Evolutionary conservation across 2,888 invertebrate genomes (phyloP).

Genomic region (Muschampia plurimacula): DNA sequence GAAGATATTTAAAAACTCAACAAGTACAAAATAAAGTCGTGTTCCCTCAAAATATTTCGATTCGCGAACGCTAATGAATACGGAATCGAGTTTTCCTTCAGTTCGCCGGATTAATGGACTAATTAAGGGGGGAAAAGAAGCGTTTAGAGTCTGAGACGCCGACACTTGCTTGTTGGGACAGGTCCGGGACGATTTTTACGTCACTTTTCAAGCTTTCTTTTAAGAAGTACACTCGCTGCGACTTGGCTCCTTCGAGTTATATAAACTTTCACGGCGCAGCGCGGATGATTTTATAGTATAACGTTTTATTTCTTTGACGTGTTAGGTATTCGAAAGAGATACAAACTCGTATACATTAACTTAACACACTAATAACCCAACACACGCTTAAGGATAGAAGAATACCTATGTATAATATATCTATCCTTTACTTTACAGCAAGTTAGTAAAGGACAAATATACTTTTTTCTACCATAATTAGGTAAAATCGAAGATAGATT

Average conservation of each 20-base stretch:
- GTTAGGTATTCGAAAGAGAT: no score
- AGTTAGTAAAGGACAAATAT: no score
- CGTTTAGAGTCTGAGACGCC: slow-evolving; percentile 55
- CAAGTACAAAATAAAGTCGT: slow-evolving; percentile 42
- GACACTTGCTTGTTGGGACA: slow-evolving; percentile 70
- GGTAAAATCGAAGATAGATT: no score
- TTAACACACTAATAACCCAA: no score
- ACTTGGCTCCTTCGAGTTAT: slow-evolving; percentile 54
- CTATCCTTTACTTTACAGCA: no score
- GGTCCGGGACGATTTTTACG: slow-evolving; percentile 83
- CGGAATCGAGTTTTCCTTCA: slow-evolving; percentile 49
- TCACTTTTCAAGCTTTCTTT: slow-evolving; percentile 73
- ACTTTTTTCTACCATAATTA: no score
- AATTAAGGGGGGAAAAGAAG: slow-evolving; percentile 76
- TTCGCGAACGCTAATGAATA: slow-evolving; percentile 45
- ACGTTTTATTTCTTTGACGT: no score
- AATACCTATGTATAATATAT: no score
- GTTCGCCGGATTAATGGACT: slow-evolving; percentile 68
- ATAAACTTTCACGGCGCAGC: background rate
- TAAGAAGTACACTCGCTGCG: slow-evolving; percentile 50
- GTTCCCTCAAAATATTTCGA: slow-evolving; percentile 45
- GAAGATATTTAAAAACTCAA: slow-evolving; percentile 41
- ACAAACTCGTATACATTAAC: no score
- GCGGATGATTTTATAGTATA: no score
- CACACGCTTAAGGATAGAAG: no score